These are phyloP conservation scores for Drepana arcuata DNA, from an alignment of 1,140 invertebrate species.

Conservation along the genomic window DNA sequence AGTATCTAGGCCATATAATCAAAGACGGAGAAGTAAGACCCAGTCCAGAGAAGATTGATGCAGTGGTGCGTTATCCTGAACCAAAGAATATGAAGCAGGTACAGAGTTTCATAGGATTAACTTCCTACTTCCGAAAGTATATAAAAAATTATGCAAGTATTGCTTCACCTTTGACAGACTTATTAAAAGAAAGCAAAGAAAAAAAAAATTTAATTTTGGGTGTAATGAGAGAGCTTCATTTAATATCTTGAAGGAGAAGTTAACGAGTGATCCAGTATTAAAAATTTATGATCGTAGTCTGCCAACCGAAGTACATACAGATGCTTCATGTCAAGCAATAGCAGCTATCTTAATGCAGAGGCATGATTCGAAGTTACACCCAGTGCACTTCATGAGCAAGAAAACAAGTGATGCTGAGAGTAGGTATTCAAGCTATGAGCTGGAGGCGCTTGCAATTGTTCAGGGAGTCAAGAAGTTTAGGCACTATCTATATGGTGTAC, in stretches of 20 bases:
- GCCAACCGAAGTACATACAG: slow-evolving; percentile 31
- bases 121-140: slow-evolving; percentile 42
- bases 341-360: slow-evolving; percentile 29
- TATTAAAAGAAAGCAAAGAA: slow-evolving; percentile 2
- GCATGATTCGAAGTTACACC: slow-evolving; percentile 18
- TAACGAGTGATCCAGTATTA: slow-evolving; percentile 32
- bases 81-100: slow-evolving; percentile 24
- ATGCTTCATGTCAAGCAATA: slow-evolving; percentile 25
- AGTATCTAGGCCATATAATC: too few relatives aligned
- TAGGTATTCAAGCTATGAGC: slow-evolving; percentile 26
- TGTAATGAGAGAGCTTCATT: too few relatives aligned
- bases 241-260: slow-evolving; percentile 24
- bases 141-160: neutral
- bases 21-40: too few relatives aligned
- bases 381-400: slow-evolving; percentile 27
- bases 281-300: slow-evolving; percentile 21
- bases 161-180: slow-evolving; percentile 1
- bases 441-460: slow-evolving; percentile 26
- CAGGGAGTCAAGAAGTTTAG: slow-evolving; percentile 23
- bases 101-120: slow-evolving; percentile 39
- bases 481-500: slow-evolving; percentile 51
- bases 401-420: slow-evolving; percentile 18
- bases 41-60: slow-evolving; percentile 24
- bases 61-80: slow-evolving; percentile 32
- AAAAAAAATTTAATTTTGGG: too few relatives aligned